Base-by-base conservation (phyloP, 2,888 invertebrate genomes). In the Galerucella pusilla region DNA sequence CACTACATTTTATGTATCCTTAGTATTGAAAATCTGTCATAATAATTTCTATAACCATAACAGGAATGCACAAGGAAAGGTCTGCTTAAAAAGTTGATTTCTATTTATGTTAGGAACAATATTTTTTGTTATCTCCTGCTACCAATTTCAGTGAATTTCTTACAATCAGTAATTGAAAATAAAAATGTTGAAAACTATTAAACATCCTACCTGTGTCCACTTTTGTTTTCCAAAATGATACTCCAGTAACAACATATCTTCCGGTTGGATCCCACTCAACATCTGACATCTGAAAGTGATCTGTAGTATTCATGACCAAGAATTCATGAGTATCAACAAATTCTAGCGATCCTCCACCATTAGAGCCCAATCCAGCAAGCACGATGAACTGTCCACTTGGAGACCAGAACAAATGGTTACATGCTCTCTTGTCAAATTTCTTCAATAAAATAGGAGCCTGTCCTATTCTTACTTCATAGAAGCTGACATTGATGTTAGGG, bases 231-330 rank as follows among this genome's bases (percentile, higher is more conserved):
- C 98, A 98, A 77, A 94, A 94, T 1, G 97, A 97, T 20, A 98
- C 97, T 0, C 95, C 96, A 0, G 98, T 97, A 70, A 96, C 95
- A 14, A 99, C 97, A 85, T 97, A 99, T 78, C 99, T 92, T 1
- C 99, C 99, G 3, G 99, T 99, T 1, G 99, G 99, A 88, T 99
- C 99, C 99, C 99, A 99, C 87, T 98, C 98, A 1, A 99, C 96
- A 86, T 98, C 97, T 0, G 97, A 97, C 86, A 93, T 93, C 87
- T 92, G 90, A 88, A 96, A 98, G 88, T 99, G 98, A 87, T 98
- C 98, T 0, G 95, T 94, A 12, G 94, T 93, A 84, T 95, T 95
- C 95, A 97, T 97, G n/a, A 97, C 92, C 7, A 97, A 94, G 87
- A 97, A 98, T 86, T 99, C 98, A 83, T 95, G 94, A 0, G 97